Conservation (phyloP, 2,113 vertebrate species). For the Cochlearius cochlearius region DNA sequence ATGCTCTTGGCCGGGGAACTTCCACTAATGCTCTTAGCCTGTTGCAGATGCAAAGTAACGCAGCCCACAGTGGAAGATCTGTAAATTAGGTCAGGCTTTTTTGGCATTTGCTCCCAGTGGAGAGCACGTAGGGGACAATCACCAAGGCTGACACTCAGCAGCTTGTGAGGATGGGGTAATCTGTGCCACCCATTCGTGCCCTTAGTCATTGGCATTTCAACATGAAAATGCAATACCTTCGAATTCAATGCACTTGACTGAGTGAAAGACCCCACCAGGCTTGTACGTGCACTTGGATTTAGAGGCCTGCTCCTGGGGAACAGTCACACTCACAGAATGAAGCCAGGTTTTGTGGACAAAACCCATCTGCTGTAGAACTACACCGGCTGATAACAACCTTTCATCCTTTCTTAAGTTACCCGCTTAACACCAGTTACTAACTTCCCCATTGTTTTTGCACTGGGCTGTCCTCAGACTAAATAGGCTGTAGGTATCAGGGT, state of each 20-base stretch:
- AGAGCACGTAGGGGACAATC: neutral
- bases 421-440: neutral
- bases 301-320: neutral
- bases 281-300: neutral
- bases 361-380: neutral
- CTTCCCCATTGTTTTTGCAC: neutral
- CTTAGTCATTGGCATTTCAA: neutral
- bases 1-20: neutral
- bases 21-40: neutral
- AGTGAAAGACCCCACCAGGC: neutral
- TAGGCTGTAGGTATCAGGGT: fast-evolving
- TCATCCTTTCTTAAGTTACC: neutral
- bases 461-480: neutral
- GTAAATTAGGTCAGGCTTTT: neutral
- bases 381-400: neutral
- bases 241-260: neutral
- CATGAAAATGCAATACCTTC: neutral
- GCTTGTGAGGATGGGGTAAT: neutral
- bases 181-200: neutral
- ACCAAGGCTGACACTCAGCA: neutral
- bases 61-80: neutral
- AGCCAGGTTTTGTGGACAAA: neutral
- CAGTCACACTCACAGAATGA: neutral
- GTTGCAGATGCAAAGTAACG: neutral
- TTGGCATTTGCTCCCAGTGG: neutral